Percentiles rank a stretch among this genome's conserved stretches.
Conservation (phyloP, 2,888 invertebrate species). For the Carpatolechia fugitivella region DNA sequence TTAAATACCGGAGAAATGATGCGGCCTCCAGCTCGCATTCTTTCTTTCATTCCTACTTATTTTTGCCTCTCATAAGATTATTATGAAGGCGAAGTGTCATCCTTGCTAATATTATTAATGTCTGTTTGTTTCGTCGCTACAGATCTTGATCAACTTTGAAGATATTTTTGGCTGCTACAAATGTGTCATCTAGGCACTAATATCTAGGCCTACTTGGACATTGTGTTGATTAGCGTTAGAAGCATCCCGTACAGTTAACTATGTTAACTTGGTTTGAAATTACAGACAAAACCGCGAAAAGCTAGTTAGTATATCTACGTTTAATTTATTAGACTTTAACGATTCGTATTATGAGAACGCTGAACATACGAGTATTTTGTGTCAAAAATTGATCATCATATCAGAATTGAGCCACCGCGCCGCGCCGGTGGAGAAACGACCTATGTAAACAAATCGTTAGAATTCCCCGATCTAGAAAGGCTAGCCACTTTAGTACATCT, state of each 20-base stretch:
- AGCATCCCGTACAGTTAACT: no score
- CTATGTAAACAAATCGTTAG: slow-evolving; percentile 4
- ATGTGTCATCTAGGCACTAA: neutral
- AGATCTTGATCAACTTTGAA: neutral
- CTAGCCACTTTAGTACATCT: no score
- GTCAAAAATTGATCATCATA: slow-evolving; percentile 5
- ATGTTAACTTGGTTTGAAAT: no score
- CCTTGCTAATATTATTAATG: slow-evolving; percentile 7
- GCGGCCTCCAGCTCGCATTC: slow-evolving; percentile 26
- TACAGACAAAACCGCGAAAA: neutral
- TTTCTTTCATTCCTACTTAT: slow-evolving; percentile 32
- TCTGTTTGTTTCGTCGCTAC: neutral
- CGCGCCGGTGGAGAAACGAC: no score
- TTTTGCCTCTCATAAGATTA: slow-evolving; percentile 24
- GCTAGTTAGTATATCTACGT: slow-evolving; percentile 6
- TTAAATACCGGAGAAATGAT: slow-evolving; percentile 10
- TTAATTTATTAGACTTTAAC: slow-evolving; percentile 8
- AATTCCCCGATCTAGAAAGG: neutral
- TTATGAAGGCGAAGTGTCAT: slow-evolving; percentile 25
- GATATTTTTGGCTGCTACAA: neutral
- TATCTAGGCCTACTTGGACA: neutral
- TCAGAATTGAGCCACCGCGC: neutral
- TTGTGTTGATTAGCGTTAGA: no score
- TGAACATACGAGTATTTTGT: slow-evolving; percentile 2
- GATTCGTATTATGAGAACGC: slow-evolving; percentile 3